Percentiles rank a stretch among this genome's conserved stretches.
Evolutionary conservation across 2,888 invertebrate species (phyloP).

Genomic region (Acholoe squamosa): DNA sequence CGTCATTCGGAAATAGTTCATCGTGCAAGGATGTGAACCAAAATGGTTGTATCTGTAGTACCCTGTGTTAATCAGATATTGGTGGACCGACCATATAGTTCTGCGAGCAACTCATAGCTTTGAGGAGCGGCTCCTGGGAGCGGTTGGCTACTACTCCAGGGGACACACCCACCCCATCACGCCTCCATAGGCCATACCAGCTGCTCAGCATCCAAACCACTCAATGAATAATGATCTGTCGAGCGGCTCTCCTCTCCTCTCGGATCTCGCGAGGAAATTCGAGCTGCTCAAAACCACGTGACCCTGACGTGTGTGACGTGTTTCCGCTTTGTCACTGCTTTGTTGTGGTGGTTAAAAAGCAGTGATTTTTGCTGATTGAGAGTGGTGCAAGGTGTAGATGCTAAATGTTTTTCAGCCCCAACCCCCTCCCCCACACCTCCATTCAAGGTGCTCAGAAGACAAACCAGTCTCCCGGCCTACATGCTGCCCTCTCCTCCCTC

Average conservation of each 20-base stretch:
- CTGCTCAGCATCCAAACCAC: not conserved
- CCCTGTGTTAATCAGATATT: no score
- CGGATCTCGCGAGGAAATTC: not conserved
- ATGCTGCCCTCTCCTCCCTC: no score
- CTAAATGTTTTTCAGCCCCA: no score
- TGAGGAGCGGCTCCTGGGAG: not conserved
- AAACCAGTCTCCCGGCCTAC: no score
- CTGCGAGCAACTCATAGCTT: not conserved
- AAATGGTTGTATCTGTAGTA: no score
- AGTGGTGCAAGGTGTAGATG: no score
- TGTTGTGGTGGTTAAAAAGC: not conserved
- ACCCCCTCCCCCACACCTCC: no score
- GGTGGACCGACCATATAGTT: no score
- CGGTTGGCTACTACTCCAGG: not conserved
- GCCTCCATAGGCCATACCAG: not conserved
- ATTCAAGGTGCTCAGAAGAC: no score
- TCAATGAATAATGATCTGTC: not conserved
- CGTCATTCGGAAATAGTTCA: no score
- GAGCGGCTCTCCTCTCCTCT: not conserved
- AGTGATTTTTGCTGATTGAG: no score
- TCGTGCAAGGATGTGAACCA: no score
- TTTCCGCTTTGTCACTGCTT: conserved; percentile 2
- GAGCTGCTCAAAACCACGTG: conserved; percentile 16
- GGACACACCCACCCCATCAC: not conserved
- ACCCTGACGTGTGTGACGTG: conserved; percentile 29